Base-by-base conservation (phyloP, 2,888 invertebrate genomes). In the Pogonocherus hispidulus region DNA sequence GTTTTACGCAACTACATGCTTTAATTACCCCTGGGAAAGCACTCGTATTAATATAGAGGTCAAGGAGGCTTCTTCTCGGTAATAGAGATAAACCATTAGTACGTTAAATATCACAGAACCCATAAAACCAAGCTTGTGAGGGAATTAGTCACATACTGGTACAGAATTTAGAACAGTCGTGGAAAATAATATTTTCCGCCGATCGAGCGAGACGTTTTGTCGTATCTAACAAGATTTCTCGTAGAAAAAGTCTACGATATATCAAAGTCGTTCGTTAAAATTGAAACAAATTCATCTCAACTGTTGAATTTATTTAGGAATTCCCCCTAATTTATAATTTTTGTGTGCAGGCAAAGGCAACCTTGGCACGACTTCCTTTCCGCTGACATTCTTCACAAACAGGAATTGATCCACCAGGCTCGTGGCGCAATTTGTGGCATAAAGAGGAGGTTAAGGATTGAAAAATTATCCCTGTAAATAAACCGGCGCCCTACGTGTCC, bases 401-500 rank as follows among this genome's bases (percentile, higher is more conserved):
- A 14, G 22, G 47, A 9, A 47, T 47, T 19, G 19, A 47, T 47
- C 47, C 41, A n/a, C n/a, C 14, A 2, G 41, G 16, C 41, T n/a
- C 41, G 41, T 14, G 41, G n/a, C 19, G 35, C 9, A 51, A 62
- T 51, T 49, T 22, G 46, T 35, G 16, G 37, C 19, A 19, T 22
- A 35, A 22, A 62, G 37, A 46, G 18, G 52, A 67, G 63, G 66
- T 63, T 67, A 65, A 65, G 55, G 64, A 63, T 60, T 67, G 70
- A 73, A 67, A 73, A 73, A 71, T 63, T 62, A 65, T 56, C 56
- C 56, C 60, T 65, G 67, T 69, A 71, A 73, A 73, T 70, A 69
- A 67, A 69, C 66, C 64, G 64, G 68, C 69, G 57, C 69, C 63
- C 63, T 67, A 76, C 72, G 73, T 72, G 74, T 67, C 62, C 56